A percentile compares a stretch with the other conserved stretches of the same genome.
Conservation (phyloP, 2,888 invertebrate genomes). For the Teleogryllus oceanicus region DNA sequence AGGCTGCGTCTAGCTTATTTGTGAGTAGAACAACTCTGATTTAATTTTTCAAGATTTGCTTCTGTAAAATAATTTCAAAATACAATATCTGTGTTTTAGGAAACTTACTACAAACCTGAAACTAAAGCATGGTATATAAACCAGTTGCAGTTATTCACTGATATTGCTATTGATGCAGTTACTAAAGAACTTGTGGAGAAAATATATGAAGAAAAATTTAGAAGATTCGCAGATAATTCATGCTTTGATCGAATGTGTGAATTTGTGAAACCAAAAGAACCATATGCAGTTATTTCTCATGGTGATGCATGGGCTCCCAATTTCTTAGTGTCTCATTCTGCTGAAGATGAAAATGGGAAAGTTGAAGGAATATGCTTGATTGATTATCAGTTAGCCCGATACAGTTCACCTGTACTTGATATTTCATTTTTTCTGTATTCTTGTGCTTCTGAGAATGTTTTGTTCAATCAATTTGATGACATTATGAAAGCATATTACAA, state of each 20-base stretch:
- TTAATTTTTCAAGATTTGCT: not conserved
- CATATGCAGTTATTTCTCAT: constrained; percentile 59
- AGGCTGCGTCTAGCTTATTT: constrained; percentile 2
- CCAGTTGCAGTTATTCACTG: constrained; percentile 53
- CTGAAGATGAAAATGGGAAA: constrained; percentile 38
- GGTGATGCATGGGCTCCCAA: constrained; percentile 77
- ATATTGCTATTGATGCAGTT: constrained; percentile 61
- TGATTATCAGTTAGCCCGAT: constrained; percentile 65
- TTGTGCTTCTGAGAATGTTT: constrained; percentile 50
- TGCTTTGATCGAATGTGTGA: constrained; percentile 47
- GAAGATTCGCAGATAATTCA: constrained; percentile 48
- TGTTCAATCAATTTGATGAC: constrained; percentile 57
- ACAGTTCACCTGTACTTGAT: constrained; percentile 33
- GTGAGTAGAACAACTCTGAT: not conserved
- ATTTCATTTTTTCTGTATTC: constrained; percentile 30
- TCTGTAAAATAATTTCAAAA: no score
- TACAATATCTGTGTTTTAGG: constrained; percentile 43
- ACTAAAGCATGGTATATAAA: constrained; percentile 56
- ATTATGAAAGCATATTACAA: constrained; percentile 60
- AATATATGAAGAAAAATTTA: constrained; percentile 56
- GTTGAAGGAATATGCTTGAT: constrained; percentile 58
- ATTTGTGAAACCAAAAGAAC: constrained; percentile 44
- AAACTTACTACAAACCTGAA: constrained; percentile 58
- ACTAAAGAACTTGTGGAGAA: constrained; percentile 59
- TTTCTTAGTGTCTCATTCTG: constrained; percentile 56